Base-by-base conservation (phyloP, 2,888 invertebrate species). In the Lasius platythorax region DNA sequence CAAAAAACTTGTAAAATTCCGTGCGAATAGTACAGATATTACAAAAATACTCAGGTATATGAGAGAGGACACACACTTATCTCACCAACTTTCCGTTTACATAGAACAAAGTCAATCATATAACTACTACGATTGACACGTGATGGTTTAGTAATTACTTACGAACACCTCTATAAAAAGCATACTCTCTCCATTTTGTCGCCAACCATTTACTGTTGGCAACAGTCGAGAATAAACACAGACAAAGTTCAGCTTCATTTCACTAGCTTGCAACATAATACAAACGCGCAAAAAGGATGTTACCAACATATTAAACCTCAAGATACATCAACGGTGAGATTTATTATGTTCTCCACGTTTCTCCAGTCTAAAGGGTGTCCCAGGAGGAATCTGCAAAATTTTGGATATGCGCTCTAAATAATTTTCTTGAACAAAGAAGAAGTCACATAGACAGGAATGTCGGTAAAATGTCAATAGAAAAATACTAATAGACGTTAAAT, bases 61-160 rank as follows among this genome's bases (percentile, higher is more conserved):
- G 9, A 73, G 37, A 43, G 8, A 53, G 8, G 53, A 53, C 8
- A 53, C 53, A 15, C 15, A 15, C 46, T 53, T 53, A 18, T 5
- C 50, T 18, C 23, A 50, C 3, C 18, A 46, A 40, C 18, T 70
- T 11, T 12, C 23, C 1, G n/a, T 73, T 46, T 56, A 15, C 28
- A 23, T 23, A 12, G 15, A 81, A 73, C 74, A 37, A 73, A 81
- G 15, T 28, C 12, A 61, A 73, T 61, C 15, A 37, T 61, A 12
- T 23, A 43, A 46, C 58, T 58, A 58, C 43, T 72, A 46, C 5
- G 46, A 46, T 46, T 61, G 30, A 15, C 33, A 79, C 11, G 8
- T 63, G 37, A 73, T 81, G 61, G 33, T 79, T 79, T 28, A 73
- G 23, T 72, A 79, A 79, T 81, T 72, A 79, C 30, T n/a, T 33